Evolutionary conservation across 2,113 vertebrate species (phyloP).

Genomic region (Zosterops hypoxanthus): DNA sequence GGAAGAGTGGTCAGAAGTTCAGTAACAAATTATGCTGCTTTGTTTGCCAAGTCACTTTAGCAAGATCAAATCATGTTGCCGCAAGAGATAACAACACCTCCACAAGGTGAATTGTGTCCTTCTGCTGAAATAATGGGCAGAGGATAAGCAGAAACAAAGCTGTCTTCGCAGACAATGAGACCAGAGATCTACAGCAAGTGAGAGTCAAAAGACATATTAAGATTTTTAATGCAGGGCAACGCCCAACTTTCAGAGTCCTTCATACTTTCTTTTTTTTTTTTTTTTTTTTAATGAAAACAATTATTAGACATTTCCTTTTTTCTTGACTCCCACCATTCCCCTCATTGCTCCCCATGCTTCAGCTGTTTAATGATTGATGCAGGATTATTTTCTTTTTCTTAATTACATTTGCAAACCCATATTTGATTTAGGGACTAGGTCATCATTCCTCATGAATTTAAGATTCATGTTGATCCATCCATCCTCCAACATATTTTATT

Average conservation of each 20-base stretch:
- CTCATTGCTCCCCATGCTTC: neutral
- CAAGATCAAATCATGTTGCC: neutral
- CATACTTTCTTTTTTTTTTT: neutral
- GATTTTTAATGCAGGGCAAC: neutral
- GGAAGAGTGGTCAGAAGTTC: neutral
- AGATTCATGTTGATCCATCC: neutral
- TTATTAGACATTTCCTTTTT: neutral
- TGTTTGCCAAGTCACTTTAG: neutral
- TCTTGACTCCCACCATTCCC: neutral
- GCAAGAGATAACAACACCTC: neutral
- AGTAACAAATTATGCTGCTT: neutral
- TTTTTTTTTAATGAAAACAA: neutral
- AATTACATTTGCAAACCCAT: neutral
- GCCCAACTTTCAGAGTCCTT: neutral
- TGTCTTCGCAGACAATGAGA: neutral
- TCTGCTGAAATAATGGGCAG: neutral
- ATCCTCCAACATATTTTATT: neutral
- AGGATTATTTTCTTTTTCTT: slow-evolving; percentile 39
- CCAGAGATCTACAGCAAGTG: neutral
- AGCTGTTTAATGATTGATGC: slow-evolving; percentile 1
- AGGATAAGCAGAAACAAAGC: neutral
- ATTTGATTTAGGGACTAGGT: neutral
- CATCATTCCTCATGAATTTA: neutral
- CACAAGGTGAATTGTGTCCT: neutral
- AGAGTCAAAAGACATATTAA: neutral